phyloP scores from a whole-genome alignment of 2,797 vertebrate species.

The Phoxinus dragarum region DNA sequence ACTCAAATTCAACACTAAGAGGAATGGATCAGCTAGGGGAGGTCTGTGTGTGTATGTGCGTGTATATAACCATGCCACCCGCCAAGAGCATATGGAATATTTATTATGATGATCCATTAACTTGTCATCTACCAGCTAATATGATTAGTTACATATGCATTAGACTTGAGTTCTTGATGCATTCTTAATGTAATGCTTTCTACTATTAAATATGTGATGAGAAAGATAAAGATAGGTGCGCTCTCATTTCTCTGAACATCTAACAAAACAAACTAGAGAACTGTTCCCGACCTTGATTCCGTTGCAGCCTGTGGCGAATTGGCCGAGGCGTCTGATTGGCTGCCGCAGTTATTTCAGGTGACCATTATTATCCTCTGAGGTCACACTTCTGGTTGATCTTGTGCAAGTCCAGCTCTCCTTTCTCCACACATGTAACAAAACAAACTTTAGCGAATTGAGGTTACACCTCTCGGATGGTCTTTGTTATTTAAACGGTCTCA shows the following conservation, averaged over 20 bases:
- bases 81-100: conserved; percentile 77
- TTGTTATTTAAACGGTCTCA: conserved; percentile 13
- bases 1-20: conserved; percentile 62
- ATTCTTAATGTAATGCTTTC: conserved; percentile 57
- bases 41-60: conserved; percentile 49
- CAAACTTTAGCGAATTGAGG: conserved; percentile 13
- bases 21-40: conserved; percentile 54
- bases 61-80: conserved; percentile 63
- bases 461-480: neutral
- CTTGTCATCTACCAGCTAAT: conserved; percentile 71
- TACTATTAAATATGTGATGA: conserved; percentile 40
- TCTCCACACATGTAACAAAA: neutral
- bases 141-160: conserved; percentile 82
- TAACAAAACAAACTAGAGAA: neutral
- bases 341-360: conserved; percentile 30
- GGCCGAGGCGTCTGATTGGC: conserved; percentile 9
- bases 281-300: neutral
- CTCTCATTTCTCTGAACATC: neutral
- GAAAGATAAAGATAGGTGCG: conserved; percentile 16
- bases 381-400: neutral
- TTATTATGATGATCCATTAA: conserved; percentile 84
- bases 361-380: neutral
- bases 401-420: neutral
- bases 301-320: neutral
- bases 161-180: conserved; percentile 64